Percentiles rank a stretch among this genome's conserved stretches.
phyloP scores from a whole-genome alignment of 2,888 invertebrate species.

The Microplitis deprimator region DNA sequence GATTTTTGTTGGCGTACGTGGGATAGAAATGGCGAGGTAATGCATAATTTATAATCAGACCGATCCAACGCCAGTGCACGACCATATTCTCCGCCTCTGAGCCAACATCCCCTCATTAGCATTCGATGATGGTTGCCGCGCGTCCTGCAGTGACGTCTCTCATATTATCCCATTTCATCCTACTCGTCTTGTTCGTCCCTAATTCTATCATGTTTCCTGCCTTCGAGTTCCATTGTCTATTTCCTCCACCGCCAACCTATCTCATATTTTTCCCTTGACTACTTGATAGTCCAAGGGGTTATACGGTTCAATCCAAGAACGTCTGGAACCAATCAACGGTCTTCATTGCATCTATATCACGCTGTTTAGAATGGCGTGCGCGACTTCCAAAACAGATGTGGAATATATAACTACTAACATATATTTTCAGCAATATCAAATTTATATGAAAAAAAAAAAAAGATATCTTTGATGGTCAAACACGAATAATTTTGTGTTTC shows the following conservation, averaged over 20 bases:
- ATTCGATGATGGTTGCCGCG: constrained; percentile 71
- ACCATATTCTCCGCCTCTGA: constrained; percentile 62
- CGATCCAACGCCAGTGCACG: constrained; percentile 59
- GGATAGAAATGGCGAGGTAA: constrained; percentile 55
- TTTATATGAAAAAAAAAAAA: neutral
- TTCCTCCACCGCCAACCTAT: constrained; percentile 37
- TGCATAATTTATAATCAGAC: constrained; percentile 71
- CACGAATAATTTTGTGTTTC: no score
- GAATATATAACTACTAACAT: neutral
- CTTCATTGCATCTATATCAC: constrained; percentile 20
- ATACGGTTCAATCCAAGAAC: constrained; percentile 44
- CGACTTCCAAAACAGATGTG: constrained; percentile 16
- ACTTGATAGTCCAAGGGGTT: constrained; percentile 44
- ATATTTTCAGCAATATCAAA: neutral
- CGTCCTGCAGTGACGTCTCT: constrained; percentile 64
- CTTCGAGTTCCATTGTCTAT: constrained; percentile 27
- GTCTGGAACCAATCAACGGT: constrained; percentile 51
- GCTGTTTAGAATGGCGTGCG: constrained; percentile 27
- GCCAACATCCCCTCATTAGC: constrained; percentile 70
- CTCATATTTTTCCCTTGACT: constrained; percentile 26
- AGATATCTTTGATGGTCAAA: neutral
- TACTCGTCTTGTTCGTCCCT: constrained; percentile 38
- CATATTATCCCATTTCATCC: constrained; percentile 61
- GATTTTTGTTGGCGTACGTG: constrained; percentile 47
- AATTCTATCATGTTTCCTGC: constrained; percentile 32